These are phyloP conservation scores for Artibeus jamaicensis DNA, from an alignment of 2,797 vertebrate species.

Conservation along the genomic window DNA sequence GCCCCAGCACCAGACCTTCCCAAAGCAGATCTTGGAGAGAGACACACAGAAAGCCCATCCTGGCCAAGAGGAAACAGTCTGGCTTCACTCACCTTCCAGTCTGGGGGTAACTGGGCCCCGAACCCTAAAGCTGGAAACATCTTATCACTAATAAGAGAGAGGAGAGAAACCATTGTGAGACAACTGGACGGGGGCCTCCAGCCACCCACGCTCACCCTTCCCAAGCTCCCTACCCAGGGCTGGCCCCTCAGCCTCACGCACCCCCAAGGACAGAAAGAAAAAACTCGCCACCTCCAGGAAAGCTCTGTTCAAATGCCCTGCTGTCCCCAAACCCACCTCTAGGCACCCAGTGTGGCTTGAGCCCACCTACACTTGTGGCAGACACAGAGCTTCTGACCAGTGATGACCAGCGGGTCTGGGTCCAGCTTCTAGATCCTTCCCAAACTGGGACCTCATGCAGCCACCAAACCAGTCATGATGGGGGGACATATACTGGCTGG, in stretches of 20 bases:
- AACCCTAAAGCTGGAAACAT: conserved; percentile 99
- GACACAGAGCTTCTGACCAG: not conserved
- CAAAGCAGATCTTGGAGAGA: not conserved
- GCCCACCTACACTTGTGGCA: not conserved
- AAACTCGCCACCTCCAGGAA: not conserved
- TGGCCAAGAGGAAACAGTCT: not conserved
- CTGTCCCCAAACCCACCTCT: not conserved
- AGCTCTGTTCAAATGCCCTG: not conserved
- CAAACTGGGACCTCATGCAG: not conserved
- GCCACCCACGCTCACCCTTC: not conserved
- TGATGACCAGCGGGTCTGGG: not conserved
- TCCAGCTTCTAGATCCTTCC: not conserved
- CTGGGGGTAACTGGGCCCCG: conserved; percentile 97
- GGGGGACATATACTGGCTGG: not conserved
- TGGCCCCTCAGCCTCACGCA: not conserved
- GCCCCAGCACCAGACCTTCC: not conserved
- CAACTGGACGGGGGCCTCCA: no score
- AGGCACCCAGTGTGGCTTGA: not conserved
- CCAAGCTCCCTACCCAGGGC: not conserved
- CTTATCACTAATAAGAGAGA: conserved; percentile 89
- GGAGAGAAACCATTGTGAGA: not conserved
- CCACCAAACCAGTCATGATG: not conserved
- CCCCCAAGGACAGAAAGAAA: not conserved
- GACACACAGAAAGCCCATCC: not conserved
- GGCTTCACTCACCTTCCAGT: conserved; percentile 93